Conservation (phyloP, 2,888 invertebrate species). For the Nomada goodeniana region DNA sequence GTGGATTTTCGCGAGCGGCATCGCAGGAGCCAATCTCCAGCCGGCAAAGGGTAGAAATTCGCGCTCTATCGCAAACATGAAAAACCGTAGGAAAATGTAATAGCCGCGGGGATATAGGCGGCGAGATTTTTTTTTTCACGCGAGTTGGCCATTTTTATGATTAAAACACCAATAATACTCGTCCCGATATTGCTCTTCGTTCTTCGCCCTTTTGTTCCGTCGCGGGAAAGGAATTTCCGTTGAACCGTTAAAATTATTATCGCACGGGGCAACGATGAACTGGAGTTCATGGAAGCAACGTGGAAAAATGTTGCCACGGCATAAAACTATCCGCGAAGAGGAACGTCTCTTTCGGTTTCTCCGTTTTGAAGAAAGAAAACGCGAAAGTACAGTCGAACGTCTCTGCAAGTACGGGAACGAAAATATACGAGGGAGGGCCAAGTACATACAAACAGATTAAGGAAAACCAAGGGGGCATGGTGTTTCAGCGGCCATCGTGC, state of each 20-base stretch:
- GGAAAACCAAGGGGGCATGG: neutral
- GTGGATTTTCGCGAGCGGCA: conserved; percentile 66
- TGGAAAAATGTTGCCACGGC: too few relatives aligned
- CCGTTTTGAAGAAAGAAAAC: too few relatives aligned
- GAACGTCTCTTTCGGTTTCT: too few relatives aligned
- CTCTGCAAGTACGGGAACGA: neutral
- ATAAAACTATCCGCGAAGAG: too few relatives aligned
- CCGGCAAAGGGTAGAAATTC: conserved; percentile 25
- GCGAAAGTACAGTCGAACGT: neutral
- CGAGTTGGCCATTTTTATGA: conserved; percentile 3
- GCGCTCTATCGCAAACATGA: conserved; percentile 28
- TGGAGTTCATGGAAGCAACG: too few relatives aligned
- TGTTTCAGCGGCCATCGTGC: conserved; percentile 8
- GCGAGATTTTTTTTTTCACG: neutral
- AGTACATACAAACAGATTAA: conserved; percentile 20
- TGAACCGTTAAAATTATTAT: neutral
- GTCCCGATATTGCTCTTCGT: neutral
- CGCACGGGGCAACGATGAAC: too few relatives aligned
- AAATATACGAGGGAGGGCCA: neutral
- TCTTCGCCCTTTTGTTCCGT: too few relatives aligned
- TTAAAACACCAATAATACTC: conserved; percentile 4
- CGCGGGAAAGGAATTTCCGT: neutral
- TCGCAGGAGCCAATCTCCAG: conserved; percentile 52
- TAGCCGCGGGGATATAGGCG: neutral
- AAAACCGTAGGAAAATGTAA: conserved; percentile 30